Base-by-base conservation (phyloP, 2,888 invertebrate genomes). In the Acholoe squamosa region DNA sequence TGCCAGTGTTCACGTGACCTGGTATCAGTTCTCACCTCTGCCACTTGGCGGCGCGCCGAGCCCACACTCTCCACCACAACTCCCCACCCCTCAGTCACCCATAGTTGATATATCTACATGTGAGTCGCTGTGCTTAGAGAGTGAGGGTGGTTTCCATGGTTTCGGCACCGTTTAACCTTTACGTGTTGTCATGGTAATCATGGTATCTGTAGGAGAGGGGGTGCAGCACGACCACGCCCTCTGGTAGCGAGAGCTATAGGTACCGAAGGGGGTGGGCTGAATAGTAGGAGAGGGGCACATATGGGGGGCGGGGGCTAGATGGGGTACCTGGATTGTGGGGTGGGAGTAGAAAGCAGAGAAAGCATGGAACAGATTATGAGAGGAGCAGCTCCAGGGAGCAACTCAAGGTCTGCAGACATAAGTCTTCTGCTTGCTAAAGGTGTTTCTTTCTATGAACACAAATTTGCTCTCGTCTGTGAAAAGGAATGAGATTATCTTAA, bases 91-190 rank as follows among this genome's bases (percentile, higher is more conserved):
- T 3, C 54, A 16, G 67, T 25, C 31, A 0, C 71, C 71, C 3
- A 25, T 25, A n/a, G n/a, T n/a, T n/a, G n/a, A n/a, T n/a, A n/a
- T n/a, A n/a, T n/a, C n/a, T n/a, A n/a, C n/a, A 43, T 0, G 7
- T 12, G 61, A 28, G n/a, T 25, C 12, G 34, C 80, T 80, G 80
- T 31, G 80, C 34, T 10, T 0, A 19, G 80, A 43, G 80, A 33
- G 25, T 71, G 28, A 25, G 80, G 43, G 43, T 43, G 34, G 80
- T 80, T 80, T 80, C 80, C 80, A 80, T 80, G 80, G 80, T 80
- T 80, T n/a, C 80, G 80, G 80, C 80, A 80, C 80, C 80, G 80
- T 80, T 80, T 80, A 80, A 80, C 80, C 80, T 80, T 80, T 80
- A 25, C 12, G 80, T 80, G 80, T 80, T 80, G 80, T 80, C 80